Evolutionary conservation across 2,797 vertebrate genomes (phyloP), one percentile per base, ranked within the genome.

Genomic region (Acropternis orthonyx): DNA sequence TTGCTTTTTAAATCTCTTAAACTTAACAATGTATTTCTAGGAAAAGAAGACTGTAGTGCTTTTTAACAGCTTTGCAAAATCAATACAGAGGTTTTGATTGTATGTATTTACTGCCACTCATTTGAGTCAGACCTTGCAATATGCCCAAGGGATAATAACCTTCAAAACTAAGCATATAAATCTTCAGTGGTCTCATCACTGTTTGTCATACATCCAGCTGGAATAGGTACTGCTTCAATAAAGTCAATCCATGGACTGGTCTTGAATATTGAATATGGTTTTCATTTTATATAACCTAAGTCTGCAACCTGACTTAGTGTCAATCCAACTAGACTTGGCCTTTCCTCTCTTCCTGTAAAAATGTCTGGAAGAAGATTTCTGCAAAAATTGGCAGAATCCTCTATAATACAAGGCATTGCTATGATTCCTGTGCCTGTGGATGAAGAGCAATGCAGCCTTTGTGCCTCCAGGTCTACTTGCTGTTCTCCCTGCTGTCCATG

Each of bases 111-210:
- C 82, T 88, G 49, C 62, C 51, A 46, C 56, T 94, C 65, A 49
- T 92, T 34, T 88, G 72, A 96, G 93, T 95, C 94, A 92, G 62
- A 69, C 37, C 58, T 37, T 89, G 91, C 78, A 72, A 58, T 69
- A 89, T 88, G 61, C 77, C 84, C 87, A 89, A 93, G 94, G 62
- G 62, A 97, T 91, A 97, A 96, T 81, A 88, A 83, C 65, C 69
- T 97, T 97, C 88, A 95, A 97, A 98, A 96, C 41, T 68, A 95
- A 95, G 49, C 69, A 82, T 10, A 20, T 94, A 95, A 92, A 90
- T 97, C 89, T 93, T 93, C 65, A 87, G 77, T 78, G 93, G 30
- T 68, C 77, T 69, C 18, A 27, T 90, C 73, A 66, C 76, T 92
- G 46, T 95, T 97, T 97, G 48, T 97, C 88, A 87, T 94, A 86